Evolutionary conservation across 2,888 invertebrate genomes (phyloP).

Genomic region (Tricholauxania praeusta): DNA sequence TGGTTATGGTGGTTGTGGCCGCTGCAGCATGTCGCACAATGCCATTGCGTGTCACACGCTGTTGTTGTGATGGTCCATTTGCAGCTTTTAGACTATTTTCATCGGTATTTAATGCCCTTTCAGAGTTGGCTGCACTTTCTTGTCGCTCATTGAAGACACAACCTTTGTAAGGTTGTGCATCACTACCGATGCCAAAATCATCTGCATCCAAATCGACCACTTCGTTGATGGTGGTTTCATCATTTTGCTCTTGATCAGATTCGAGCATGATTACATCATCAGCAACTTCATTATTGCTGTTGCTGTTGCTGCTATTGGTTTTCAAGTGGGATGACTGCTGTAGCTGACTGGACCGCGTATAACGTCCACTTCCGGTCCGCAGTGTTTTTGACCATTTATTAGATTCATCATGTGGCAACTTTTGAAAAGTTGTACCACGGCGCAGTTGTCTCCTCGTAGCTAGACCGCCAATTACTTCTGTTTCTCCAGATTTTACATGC

Average conservation of each 20-base stretch:
- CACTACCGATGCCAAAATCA: slow-evolving; percentile 56
- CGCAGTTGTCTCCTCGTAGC: slow-evolving; percentile 41
- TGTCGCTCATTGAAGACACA: slow-evolving; percentile 68
- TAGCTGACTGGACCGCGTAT: slow-evolving; percentile 35
- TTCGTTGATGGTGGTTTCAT: neutral
- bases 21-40: slow-evolving; percentile 40
- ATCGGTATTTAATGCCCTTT: slow-evolving; percentile 32
- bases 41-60: slow-evolving; percentile 57
- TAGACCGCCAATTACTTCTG: slow-evolving; percentile 46
- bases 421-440: slow-evolving; percentile 25
- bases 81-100: slow-evolving; percentile 49
- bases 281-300: slow-evolving; percentile 17
- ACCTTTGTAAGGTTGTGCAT: slow-evolving; percentile 64
- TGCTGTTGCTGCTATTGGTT: neutral
- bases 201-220: slow-evolving; percentile 29
- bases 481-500: slow-evolving; percentile 62
- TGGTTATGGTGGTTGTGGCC: neutral
- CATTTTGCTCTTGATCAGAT: slow-evolving; percentile 29
- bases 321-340: too few relatives aligned
- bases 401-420: slow-evolving; percentile 3
- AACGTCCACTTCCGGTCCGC: slow-evolving; percentile 22
- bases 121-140: slow-evolving; percentile 58
- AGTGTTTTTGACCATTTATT: neutral
- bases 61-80: slow-evolving; percentile 41
- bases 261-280: slow-evolving; percentile 42